Evolutionary conservation across 2,888 invertebrate genomes (phyloP).

Genomic region (Cephus sareptanus): DNA sequence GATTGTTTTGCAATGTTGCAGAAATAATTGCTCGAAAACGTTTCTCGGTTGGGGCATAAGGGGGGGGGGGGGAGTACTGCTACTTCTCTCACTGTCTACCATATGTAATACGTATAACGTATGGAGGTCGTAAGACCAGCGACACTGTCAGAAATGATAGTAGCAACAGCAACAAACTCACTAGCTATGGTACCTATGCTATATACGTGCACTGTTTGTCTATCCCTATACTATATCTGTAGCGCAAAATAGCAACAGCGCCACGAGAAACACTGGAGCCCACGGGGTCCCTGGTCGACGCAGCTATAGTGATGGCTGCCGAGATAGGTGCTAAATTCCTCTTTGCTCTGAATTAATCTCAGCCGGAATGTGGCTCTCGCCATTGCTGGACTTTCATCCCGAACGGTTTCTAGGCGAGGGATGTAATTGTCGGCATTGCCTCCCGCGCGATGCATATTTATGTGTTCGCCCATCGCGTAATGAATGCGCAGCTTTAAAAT

Average conservation of each 20-base stretch:
- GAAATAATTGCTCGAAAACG: slow-evolving; percentile 62
- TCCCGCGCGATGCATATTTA: slow-evolving; percentile 11
- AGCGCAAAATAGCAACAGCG: slow-evolving; percentile 3
- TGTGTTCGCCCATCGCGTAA: slow-evolving; percentile 7
- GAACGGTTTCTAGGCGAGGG: slow-evolving; percentile 38
- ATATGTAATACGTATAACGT: neutral
- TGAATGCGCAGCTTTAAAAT: slow-evolving; percentile 4
- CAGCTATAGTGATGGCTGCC: slow-evolving; percentile 38
- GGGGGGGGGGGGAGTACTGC: slow-evolving; percentile 4
- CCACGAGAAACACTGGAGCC: slow-evolving; percentile 21
- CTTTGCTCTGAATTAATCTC: slow-evolving; percentile 63
- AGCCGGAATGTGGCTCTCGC: slow-evolving; percentile 58
- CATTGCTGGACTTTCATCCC: slow-evolving; percentile 45
- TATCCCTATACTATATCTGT: slow-evolving; percentile 7
- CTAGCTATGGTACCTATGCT: neutral
- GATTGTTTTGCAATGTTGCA: slow-evolving; percentile 63
- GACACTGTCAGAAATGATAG: neutral
- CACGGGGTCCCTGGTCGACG: neutral
- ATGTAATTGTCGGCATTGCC: slow-evolving; percentile 36
- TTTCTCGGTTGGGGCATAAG: slow-evolving; percentile 35
- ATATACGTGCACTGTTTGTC: neutral
- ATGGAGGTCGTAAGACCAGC: neutral
- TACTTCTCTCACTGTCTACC: slow-evolving; percentile 14
- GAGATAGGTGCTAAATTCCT: slow-evolving; percentile 63
- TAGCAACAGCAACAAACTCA: neutral